Evolutionary conservation across 2,888 invertebrate genomes (phyloP).

Genomic region (Phyllotreta striolata): DNA sequence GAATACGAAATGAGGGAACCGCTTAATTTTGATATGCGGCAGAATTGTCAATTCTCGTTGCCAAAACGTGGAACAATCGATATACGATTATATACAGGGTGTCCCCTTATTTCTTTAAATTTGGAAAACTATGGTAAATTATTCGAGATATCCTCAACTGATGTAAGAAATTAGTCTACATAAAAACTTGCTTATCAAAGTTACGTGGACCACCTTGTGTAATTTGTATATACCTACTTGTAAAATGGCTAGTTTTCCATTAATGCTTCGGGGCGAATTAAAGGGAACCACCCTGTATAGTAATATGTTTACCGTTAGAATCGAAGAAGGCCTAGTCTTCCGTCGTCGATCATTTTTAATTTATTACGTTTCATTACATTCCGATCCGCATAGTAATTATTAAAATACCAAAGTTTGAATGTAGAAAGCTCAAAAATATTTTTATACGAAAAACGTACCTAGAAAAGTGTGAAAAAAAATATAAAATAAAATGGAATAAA

Average conservation of each 20-base stretch:
- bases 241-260: background rate
- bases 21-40: too few relatives aligned
- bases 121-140: too few relatives aligned
- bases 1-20: background rate
- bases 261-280: background rate
- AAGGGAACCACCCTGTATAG: too few relatives aligned
- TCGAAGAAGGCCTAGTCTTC: slow-evolving; percentile 42
- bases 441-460: slow-evolving; percentile 37
- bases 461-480: slow-evolving; percentile 12
- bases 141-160: too few relatives aligned
- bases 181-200: too few relatives aligned
- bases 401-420: slow-evolving; percentile 50
- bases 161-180: too few relatives aligned
- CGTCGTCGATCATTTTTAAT: slow-evolving; percentile 30
- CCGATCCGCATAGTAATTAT: slow-evolving; percentile 41
- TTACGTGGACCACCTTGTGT: too few relatives aligned
- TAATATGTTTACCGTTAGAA: slow-evolving; percentile 3
- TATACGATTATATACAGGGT: too few relatives aligned
- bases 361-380: slow-evolving; percentile 47
- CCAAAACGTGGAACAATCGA: slow-evolving; percentile 7
- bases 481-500: too few relatives aligned
- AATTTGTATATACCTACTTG: too few relatives aligned
- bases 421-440: slow-evolving; percentile 43
- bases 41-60: slow-evolving; percentile 24
- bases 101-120: too few relatives aligned